Percentiles rank a stretch among this genome's conserved stretches.
Conservation (phyloP, 2,113 vertebrate species). For the Eidolon helvum region DNA sequence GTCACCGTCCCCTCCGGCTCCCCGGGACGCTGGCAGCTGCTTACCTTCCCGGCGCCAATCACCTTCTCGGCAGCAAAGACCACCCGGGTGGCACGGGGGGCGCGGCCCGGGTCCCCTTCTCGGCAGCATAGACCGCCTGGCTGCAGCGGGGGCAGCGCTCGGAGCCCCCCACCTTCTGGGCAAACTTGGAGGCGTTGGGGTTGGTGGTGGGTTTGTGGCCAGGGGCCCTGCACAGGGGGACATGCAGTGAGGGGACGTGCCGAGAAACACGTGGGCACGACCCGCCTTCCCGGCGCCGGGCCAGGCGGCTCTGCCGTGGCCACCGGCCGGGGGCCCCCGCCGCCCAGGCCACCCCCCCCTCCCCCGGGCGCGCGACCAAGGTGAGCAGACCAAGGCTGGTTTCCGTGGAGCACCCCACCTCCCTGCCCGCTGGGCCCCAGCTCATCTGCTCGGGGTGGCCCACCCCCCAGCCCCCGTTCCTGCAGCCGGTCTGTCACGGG, state of each 20-base stretch:
- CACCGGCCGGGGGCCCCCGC: too few species aligned
- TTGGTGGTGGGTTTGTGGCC: conserved; percentile 90
- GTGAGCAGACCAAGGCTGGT: not conserved
- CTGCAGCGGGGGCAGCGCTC: conserved; percentile 93
- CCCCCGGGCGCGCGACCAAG: too few species aligned
- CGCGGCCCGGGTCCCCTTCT: too few species aligned
- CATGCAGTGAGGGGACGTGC: accelerated
- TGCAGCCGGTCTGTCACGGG: not conserved
- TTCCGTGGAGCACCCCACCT: not conserved
- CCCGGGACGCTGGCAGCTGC: accelerated
- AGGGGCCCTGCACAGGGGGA: conserved; percentile 68
- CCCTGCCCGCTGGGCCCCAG: not conserved
- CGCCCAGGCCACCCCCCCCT: too few species aligned
- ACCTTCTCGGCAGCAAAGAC: conserved; percentile 97
- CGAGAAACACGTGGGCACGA: accelerated
- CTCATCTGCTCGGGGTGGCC: not conserved
- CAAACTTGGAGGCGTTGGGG: conserved; percentile 88
- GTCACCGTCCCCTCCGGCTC: accelerated
- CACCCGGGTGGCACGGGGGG: too few species aligned
- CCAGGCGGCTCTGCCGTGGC: too few species aligned
- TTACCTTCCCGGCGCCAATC: conserved; percentile 94
- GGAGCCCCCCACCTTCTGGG: conserved; percentile 90
- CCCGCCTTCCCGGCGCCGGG: too few species aligned
- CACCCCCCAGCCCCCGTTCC: not conserved
- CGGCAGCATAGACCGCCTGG: conserved; percentile 93